Base-by-base conservation (phyloP, 2,113 vertebrate genomes). In the Phrynosoma blainvillii region DNA sequence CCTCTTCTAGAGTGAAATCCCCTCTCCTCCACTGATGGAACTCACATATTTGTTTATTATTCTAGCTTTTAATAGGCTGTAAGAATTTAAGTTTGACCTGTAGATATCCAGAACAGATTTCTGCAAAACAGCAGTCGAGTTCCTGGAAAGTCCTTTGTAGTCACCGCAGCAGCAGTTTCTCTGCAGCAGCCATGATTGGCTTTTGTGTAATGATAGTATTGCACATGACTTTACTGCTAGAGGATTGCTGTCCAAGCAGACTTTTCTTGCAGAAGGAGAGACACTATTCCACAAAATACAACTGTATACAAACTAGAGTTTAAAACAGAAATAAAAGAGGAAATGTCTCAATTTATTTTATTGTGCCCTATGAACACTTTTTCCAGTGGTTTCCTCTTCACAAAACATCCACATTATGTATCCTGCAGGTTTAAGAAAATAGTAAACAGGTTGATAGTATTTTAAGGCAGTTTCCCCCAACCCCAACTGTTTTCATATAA, bases 121-220 rank as follows among this genome's bases (percentile, higher is more conserved):
- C 71, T 82, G 59, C 21, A 54, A 30, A 85, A 47, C 40, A 85
- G 40, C 62, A 89, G 42, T 32, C 73, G 42, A 66, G 70, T 89
- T 79, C 71, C n/a, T 89, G 59, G 84, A 89, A 74, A 76, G 84
- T 65, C 81, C 84, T 85, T 80, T 80, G 42, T 85, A 85, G 78
- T 85, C 20, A 84, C 74, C 32, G 11, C n/a, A 76, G 56, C 40
- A 89, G 78, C 20, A 81, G 78, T 84, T 85, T 89, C n/a, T 76
- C 23, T 81, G 42, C 32, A 66, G 59, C 59, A 20, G 59, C 59
- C 76, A 89, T 75, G 56, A 84, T 54, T 73, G 32, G 13, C 18
- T 84, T 70, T 52, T 73, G 42, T 75, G 47, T 68, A 71, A 40
- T 84, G 62, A 88, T 75, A 4, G 42, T 27, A 66, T 40, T 76